Base-by-base conservation (phyloP, 1,140 invertebrate genomes). In the Pteromalus puparum region DNA sequence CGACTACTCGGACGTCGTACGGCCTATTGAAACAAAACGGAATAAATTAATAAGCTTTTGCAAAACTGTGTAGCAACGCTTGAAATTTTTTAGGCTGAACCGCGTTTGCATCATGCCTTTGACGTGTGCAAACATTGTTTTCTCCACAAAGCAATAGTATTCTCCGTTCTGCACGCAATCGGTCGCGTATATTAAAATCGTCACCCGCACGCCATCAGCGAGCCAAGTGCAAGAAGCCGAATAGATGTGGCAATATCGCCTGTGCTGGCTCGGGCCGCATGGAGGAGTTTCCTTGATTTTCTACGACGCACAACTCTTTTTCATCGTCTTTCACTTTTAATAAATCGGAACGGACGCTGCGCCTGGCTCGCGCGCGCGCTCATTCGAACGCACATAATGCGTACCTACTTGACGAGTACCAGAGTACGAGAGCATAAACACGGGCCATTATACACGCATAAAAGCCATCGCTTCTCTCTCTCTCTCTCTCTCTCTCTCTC, bases 401-500 rank as follows among this genome's bases (percentile, higher is more conserved):
- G 82, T 87, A 85, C 86, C 84, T 89, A 85, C 88, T 88, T 86
- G 82, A 78, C 84, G 81, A 87, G 86, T 87, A 87, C 86, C 86
- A 86, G 86, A 86, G 88, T 86, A 90, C 89, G 86, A 90, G 87
- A 88, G 88, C 89, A 91, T 90, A 91, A 92, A 92, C 90, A 91
- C 87, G 90, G 89, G 88, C 90, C 91, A 92, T 92, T 93, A 92
- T 92, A 90, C 88, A 90, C 90, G 90, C 89, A 90, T 92, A 92
- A 91, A 90, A 89, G 89, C 88, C 86, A 88, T 90, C 88, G 90
- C 87, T 89, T 84, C 85, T 42, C 72, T 74, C 34, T 74, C 72
- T 74, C 72, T 74, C 70, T 73, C 70, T 73, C 70, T 73, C 70
- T 34, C 30, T 68, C n/a, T 30, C 13, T n/a, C 65, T 84, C 87